Conservation (phyloP, 2,888 invertebrate genomes). For the Branchipolynoe longqiensis region DNA sequence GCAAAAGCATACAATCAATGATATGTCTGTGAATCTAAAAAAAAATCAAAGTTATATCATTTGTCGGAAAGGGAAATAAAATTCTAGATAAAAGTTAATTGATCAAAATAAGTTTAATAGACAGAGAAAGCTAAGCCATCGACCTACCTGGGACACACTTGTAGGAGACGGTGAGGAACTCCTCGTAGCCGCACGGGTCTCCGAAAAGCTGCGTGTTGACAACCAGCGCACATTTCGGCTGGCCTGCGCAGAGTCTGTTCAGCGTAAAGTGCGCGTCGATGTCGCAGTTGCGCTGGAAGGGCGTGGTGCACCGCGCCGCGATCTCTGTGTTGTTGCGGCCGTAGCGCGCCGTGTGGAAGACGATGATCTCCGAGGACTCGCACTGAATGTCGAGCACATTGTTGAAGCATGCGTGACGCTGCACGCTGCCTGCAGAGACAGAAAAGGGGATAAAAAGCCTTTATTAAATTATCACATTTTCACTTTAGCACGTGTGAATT, state of each 20-base stretch:
- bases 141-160: constrained; percentile 66
- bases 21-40: no score
- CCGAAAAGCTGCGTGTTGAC: constrained; percentile 66
- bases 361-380: constrained; percentile 57
- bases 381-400: constrained; percentile 64
- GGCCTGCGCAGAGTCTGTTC: constrained; percentile 66
- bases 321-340: constrained; percentile 68
- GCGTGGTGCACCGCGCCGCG: constrained; percentile 62
- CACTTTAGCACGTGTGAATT: no score
- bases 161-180: constrained; percentile 68
- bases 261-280: constrained; percentile 67
- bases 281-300: constrained; percentile 66
- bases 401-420: constrained; percentile 64
- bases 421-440: constrained; percentile 29
- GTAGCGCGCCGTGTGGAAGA: constrained; percentile 63
- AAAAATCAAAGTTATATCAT: background rate
- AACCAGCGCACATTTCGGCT: constrained; percentile 63
- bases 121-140: background rate
- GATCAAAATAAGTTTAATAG: background rate
- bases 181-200: constrained; percentile 69
- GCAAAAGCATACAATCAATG: no score
- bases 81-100: background rate
- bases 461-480: no score
- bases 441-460: no score
- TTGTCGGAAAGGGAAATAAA: background rate